Percentiles rank a stretch among this genome's conserved stretches.
These are phyloP conservation scores for Diuraphis noxia DNA, from an alignment of 1,140 invertebrate genomes.

Conservation along the genomic window DNA sequence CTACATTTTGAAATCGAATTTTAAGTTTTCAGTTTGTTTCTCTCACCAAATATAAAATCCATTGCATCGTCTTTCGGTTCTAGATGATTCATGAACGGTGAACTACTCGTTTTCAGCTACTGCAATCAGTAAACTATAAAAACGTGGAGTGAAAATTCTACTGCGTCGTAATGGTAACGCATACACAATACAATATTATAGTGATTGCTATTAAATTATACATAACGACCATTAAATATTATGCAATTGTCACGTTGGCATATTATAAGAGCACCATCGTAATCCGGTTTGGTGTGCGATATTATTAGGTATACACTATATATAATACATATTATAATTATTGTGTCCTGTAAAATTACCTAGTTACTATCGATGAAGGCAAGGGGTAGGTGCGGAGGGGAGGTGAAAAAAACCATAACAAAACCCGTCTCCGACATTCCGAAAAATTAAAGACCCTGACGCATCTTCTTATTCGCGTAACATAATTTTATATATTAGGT, in stretches of 20 bases:
- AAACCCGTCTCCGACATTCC: conserved; percentile 11
- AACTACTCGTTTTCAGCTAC: too few species aligned
- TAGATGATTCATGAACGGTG: not conserved
- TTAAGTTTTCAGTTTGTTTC: not conserved
- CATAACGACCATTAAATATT: not conserved
- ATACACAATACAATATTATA: not conserved
- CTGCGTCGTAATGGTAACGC: too few species aligned
- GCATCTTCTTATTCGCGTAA: not conserved
- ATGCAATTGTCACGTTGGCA: not conserved
- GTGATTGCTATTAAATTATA: not conserved
- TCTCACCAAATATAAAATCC: not conserved
- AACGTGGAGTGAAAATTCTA: too few species aligned
- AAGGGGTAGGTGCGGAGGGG: not conserved
- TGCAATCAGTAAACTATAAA: not conserved
- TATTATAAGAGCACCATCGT: not conserved
- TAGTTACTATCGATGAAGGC: not conserved
- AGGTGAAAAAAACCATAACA: not conserved
- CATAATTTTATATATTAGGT: not conserved
- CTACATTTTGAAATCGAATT: not conserved
- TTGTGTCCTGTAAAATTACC: not conserved
- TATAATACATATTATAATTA: too few species aligned
- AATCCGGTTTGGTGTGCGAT: not conserved
- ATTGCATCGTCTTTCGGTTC: too few species aligned
- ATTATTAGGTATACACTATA: not conserved
- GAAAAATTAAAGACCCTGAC: conserved; percentile 16